Base-by-base conservation (phyloP, 2,888 invertebrate genomes). In the Sisyra nigra region DNA sequence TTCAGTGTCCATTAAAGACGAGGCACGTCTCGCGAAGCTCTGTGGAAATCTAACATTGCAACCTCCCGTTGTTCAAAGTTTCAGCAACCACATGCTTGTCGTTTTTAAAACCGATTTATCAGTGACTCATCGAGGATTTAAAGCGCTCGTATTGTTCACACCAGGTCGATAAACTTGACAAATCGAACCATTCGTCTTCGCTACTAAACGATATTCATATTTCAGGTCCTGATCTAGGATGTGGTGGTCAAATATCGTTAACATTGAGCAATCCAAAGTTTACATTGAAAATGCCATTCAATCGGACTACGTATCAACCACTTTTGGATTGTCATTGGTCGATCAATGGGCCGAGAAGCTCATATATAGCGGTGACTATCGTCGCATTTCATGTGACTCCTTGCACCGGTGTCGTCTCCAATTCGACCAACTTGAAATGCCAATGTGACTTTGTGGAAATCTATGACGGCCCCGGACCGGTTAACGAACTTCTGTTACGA, bases 241-340 rank as follows among this genome's bases (percentile, higher is more conserved):
- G 87, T 55, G 85, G 86, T 36, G 83, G 83, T 34, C 57, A 54
- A 24, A 24, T 24, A 5, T 24, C 24, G 5, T 7, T 24, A 24
- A 24, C 24, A 24, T 24, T 7, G 24, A 24, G 7, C 5, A 24
- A 7, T 24, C 24, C 24, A 24, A 24, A 24, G 7, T 24, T 24
- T 7, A 24, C 3, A 3, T 24, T 24, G 24, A 24, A 24, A 24
- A 24, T 24, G 24, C 24, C 24, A 5, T 7, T 24, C 7, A 24
- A 24, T 24, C 5, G 24, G 7, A 24, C 24, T 7, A 24, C 3
- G 2, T 82, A 84, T 54, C 77, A 77, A 48, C 59, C 69, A 32
- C 65, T 70, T 49, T 65, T 87, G 50, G 80, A 87, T 50, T 93
- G 93, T 55, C 66, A 72, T 40, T 92, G 88, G 83, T 59, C 62